phyloP scores from a whole-genome alignment of 2,797 vertebrate genomes.

The Clamator glandarius region DNA sequence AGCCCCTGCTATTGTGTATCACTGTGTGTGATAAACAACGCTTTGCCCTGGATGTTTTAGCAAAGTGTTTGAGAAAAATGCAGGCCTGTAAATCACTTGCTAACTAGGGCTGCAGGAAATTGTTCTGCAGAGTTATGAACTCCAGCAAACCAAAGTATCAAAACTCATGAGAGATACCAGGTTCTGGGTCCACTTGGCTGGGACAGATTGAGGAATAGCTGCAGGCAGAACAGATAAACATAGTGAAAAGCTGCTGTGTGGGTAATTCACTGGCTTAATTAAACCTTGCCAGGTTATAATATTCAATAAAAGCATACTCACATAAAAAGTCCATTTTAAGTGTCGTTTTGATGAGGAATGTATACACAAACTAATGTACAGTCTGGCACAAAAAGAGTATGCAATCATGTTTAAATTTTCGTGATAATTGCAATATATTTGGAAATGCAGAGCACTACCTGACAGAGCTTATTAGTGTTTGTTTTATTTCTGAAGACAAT shows the following conservation, averaged over 20 bases:
- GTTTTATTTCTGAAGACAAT: background rate
- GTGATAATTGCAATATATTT: background rate
- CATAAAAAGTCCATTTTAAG: background rate
- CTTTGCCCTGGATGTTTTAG: constrained; percentile 44
- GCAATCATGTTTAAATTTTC: background rate
- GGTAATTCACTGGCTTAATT: background rate
- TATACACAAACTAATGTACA: background rate
- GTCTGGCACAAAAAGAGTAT: background rate
- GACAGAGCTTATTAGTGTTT: background rate
- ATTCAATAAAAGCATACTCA: background rate
- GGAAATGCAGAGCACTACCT: background rate
- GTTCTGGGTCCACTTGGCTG: background rate
- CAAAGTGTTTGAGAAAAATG: constrained; percentile 39
- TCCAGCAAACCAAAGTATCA: background rate
- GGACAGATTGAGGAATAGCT: background rate
- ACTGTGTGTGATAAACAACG: constrained; percentile 28
- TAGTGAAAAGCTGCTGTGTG: background rate
- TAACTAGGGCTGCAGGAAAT: constrained; percentile 1
- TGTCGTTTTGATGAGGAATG: background rate
- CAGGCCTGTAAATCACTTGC: constrained; percentile 41
- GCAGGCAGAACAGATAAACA: background rate
- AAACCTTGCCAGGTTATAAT: background rate
- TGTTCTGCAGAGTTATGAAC: background rate
- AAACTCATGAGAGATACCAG: background rate
- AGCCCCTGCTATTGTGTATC: constrained; percentile 43